A percentile compares a stretch with the other conserved stretches of the same genome.
Evolutionary conservation across 2,797 vertebrate genomes (phyloP).

Genomic region (Sciurus vulgaris): DNA sequence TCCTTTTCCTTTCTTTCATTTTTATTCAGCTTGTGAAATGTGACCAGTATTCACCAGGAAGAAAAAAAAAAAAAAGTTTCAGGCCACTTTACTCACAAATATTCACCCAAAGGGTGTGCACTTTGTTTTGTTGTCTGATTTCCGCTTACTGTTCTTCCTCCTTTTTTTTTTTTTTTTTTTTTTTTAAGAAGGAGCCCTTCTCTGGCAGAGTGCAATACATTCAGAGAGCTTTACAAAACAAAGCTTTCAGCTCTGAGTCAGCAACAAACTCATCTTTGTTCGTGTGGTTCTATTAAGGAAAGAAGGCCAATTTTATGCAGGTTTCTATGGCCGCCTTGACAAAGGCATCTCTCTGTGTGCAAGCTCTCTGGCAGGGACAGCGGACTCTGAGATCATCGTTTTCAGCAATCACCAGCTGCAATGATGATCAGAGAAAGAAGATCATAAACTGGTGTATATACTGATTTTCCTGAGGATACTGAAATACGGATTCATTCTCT

Average conservation of each 20-base stretch:
- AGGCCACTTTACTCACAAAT: slow-evolving; percentile 86
- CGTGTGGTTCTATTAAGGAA: slow-evolving; percentile 90
- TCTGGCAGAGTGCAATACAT: slow-evolving; percentile 89
- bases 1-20: slow-evolving; percentile 92
- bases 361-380: slow-evolving; percentile 88
- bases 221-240: slow-evolving; percentile 91
- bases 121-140: slow-evolving; percentile 88
- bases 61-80: slow-evolving; percentile 77
- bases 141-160: slow-evolving; percentile 84
- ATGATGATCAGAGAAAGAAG: slow-evolving; percentile 86
- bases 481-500: slow-evolving; percentile 83
- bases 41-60: slow-evolving; percentile 87
- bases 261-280: slow-evolving; percentile 94
- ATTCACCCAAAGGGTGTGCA: slow-evolving; percentile 84
- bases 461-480: slow-evolving; percentile 80
- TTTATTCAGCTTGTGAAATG: slow-evolving; percentile 93
- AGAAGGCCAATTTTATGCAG: slow-evolving; percentile 92
- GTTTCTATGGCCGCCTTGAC: slow-evolving; percentile 90
- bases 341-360: slow-evolving; percentile 91
- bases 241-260: slow-evolving; percentile 91
- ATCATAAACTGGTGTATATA: slow-evolving; percentile 89
- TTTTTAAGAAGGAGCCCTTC: slow-evolving; percentile 84
- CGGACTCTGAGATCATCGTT: slow-evolving; percentile 90
- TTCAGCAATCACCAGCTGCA: slow-evolving; percentile 88
- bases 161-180: slow-evolving; percentile 36